A percentile compares a stretch with the other conserved stretches of the same genome.
phyloP scores from a whole-genome alignment of 2,797 vertebrate species.

The Tiaroga cobitis region DNA sequence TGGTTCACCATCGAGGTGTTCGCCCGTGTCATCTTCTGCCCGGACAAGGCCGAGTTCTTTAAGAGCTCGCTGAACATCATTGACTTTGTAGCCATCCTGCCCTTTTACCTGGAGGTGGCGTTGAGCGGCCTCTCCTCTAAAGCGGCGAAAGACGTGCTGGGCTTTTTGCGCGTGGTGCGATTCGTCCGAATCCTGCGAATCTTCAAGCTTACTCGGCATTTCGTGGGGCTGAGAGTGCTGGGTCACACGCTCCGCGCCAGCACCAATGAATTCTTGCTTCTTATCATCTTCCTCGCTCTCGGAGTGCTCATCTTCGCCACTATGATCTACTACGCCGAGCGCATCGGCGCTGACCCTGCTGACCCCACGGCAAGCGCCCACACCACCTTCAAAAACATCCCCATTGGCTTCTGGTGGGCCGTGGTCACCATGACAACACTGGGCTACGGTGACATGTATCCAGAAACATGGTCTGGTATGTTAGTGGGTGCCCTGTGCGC shows the following conservation, averaged over 20 bases:
- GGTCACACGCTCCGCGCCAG: conserved; percentile 97
- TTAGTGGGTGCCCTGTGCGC: conserved; percentile 96
- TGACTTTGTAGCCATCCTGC: conserved; percentile 98
- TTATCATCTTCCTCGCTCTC: conserved; percentile 98
- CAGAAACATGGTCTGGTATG: conserved; percentile 99
- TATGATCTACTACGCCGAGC: conserved; percentile 99
- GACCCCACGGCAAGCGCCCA: conserved; percentile 93
- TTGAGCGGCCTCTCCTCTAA: conserved; percentile 96
- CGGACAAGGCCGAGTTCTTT: conserved; percentile 97
- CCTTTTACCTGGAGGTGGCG: conserved; percentile 98
- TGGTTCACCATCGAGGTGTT: conserved; percentile 99
- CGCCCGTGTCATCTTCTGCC: conserved; percentile 95
- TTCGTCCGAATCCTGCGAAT: conserved; percentile 97
- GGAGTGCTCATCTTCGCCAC: conserved; percentile 98
- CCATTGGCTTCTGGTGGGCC: conserved; percentile 99
- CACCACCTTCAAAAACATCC: conserved; percentile 99
- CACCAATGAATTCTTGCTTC: conserved; percentile 97
- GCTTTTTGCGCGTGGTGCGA: conserved; percentile 96
- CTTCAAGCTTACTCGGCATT: conserved; percentile 98
- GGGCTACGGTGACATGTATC: conserved; percentile 99
- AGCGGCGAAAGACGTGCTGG: conserved; percentile 97
- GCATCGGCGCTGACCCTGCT: conserved; percentile 92
- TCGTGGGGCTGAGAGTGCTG: conserved; percentile 93
- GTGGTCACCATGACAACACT: conserved; percentile 99
- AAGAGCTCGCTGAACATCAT: conserved; percentile 98